Evolutionary conservation across 1,140 invertebrate genomes (phyloP).

Genomic region (Drosophila equinoxialis): DNA sequence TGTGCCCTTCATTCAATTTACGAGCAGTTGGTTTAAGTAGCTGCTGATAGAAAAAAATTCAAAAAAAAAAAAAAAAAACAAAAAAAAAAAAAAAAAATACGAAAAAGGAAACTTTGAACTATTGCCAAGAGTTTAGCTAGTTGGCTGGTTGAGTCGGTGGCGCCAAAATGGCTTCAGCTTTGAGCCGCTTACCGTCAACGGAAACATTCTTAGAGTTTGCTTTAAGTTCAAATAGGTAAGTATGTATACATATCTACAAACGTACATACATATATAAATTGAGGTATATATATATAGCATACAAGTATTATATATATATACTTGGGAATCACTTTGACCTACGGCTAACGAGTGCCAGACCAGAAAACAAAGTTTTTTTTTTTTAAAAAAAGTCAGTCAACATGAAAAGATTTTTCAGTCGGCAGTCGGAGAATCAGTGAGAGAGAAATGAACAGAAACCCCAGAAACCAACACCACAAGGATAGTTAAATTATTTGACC

Average conservation of each 20-base stretch:
- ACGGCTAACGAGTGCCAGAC: slow-evolving; percentile 39
- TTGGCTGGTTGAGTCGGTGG: slow-evolving; percentile 39
- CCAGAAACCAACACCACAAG: slow-evolving; percentile 44
- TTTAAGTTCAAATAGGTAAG: slow-evolving; percentile 42
- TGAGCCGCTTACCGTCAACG: slow-evolving; percentile 45
- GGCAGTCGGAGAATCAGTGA: slow-evolving; percentile 14
- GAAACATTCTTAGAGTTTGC: slow-evolving; percentile 55
- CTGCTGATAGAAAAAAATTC: slow-evolving; percentile 31
- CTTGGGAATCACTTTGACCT: slow-evolving; percentile 11
- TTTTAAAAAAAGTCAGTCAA: slow-evolving; percentile 9
- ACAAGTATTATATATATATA: too few relatives aligned
- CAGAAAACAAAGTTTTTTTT: slow-evolving; percentile 3
- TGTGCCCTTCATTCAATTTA: slow-evolving; percentile 78
- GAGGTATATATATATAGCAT: slow-evolving; percentile 23
- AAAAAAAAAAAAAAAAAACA: neutral
- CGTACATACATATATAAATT: slow-evolving; percentile 27
- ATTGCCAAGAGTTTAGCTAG: slow-evolving; percentile 54
- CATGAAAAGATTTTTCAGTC: slow-evolving; percentile 29
- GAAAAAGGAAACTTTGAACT: slow-evolving; percentile 62
- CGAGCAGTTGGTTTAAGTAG: slow-evolving; percentile 51
- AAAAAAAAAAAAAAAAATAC: slow-evolving; percentile 6
- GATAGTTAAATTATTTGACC: slow-evolving; percentile 61
- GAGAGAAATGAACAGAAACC: slow-evolving; percentile 26
- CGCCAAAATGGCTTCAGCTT: slow-evolving; percentile 50
- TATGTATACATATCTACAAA: neutral